These are phyloP conservation scores for Leuciscus idus DNA, from an alignment of 2,113 vertebrate genomes.

Conservation along the genomic window DNA sequence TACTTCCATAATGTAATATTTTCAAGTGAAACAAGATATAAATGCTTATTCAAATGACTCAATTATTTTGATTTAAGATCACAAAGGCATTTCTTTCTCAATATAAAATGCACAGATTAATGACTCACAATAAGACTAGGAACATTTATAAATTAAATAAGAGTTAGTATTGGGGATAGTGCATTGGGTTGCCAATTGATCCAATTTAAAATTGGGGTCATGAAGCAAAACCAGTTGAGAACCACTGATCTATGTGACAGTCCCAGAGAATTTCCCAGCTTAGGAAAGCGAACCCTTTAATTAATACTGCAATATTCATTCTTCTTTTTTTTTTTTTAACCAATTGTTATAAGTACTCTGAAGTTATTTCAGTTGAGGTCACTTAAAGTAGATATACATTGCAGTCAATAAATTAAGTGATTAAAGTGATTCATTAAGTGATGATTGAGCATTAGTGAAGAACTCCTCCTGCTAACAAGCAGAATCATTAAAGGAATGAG, in stretches of 20 bases:
- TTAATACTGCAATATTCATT: too few species aligned
- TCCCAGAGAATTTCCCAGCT: neutral
- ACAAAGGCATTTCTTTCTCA: neutral
- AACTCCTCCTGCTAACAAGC: too few species aligned
- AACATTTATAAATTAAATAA: slow-evolving; percentile 1
- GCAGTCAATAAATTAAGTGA: too few species aligned
- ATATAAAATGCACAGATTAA: neutral
- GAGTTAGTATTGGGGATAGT: neutral
- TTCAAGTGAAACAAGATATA: neutral
- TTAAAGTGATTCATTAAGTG: too few species aligned
- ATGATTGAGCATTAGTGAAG: too few species aligned
- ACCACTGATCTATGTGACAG: neutral
- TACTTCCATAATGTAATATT: neutral
- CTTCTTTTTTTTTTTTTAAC: too few species aligned
- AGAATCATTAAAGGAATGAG: too few species aligned
- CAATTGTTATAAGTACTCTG: too few species aligned
- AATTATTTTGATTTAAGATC: neutral
- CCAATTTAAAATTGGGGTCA: neutral
- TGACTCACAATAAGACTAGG: neutral
- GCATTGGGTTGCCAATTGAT: too few species aligned
- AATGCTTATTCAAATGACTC: neutral
- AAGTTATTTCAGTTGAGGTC: too few species aligned
- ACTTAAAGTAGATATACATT: too few species aligned
- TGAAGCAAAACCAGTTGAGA: slow-evolving; percentile 2
- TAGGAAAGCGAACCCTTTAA: neutral